Conservation (phyloP, 2,113 vertebrate species). For the Marcusenius ussheri region DNA sequence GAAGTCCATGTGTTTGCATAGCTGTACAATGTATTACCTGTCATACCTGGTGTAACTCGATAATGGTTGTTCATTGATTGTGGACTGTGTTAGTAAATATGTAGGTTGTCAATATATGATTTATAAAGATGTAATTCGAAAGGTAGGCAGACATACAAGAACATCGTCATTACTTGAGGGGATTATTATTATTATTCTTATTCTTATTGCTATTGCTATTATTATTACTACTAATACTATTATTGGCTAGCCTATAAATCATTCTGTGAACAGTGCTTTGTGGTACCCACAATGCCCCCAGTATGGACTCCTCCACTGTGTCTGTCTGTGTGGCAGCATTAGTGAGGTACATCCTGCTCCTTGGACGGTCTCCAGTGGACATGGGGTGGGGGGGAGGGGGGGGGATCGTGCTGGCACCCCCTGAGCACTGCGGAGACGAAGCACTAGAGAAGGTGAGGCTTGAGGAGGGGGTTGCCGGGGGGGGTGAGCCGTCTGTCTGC, state of each 20-base stretch:
- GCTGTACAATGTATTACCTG: background rate
- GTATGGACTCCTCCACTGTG: slow-evolving; percentile 6
- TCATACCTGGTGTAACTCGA: background rate
- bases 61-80: background rate
- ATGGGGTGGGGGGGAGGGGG: background rate
- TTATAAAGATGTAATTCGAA: background rate
- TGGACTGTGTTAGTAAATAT: background rate
- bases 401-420: background rate
- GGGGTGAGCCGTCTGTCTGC: slow-evolving; percentile 28
- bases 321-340: slow-evolving; percentile 25
- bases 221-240: background rate
- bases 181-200: background rate
- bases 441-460: background rate
- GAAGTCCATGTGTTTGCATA: background rate
- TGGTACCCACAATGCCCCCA: background rate
- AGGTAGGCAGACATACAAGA: background rate
- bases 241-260: background rate
- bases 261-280: background rate
- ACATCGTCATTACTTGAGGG: background rate
- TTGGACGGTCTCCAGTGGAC: background rate
- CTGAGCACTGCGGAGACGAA: background rate
- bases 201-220: background rate
- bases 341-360: slow-evolving; percentile 27
- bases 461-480: background rate
- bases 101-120: background rate